These are phyloP conservation scores for Murina feae DNA, from an alignment of 2,113 vertebrate species.

Conservation along the genomic window DNA sequence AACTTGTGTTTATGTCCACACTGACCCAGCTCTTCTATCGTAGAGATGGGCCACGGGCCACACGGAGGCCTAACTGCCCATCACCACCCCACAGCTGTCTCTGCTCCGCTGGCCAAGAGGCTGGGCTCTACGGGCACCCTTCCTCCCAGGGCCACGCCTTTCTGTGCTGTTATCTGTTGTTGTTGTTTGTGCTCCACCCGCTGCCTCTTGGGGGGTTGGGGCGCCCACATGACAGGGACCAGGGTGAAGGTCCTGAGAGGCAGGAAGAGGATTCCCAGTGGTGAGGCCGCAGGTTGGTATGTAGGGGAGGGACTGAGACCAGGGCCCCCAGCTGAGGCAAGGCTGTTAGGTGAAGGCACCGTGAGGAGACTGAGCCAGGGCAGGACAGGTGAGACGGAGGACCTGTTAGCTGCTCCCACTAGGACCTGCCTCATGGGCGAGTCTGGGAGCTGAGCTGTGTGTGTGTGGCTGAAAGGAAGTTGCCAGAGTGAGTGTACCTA, in stretches of 20 bases:
- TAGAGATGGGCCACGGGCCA: neutral
- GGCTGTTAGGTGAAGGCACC: neutral
- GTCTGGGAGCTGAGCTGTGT: neutral
- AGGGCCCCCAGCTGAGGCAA: neutral
- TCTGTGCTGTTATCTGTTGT: neutral
- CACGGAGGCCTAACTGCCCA: neutral
- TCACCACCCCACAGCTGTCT: neutral
- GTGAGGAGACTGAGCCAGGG: neutral
- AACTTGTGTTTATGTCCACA: too few relatives aligned
- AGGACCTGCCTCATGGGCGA: neutral
- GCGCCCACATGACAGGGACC: neutral
- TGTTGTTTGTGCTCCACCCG: neutral
- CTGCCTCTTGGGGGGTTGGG: too few relatives aligned
- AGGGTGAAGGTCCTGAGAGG: neutral
- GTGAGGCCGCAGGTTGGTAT: neutral
- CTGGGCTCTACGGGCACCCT: fast-evolving
- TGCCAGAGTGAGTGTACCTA: fast-evolving
- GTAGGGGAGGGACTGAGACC: neutral
- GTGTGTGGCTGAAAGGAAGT: neutral
- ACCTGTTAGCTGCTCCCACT: too few relatives aligned
- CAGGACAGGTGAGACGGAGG: neutral
- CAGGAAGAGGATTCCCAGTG: neutral
- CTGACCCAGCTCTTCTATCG: fast-evolving
- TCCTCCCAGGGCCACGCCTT: too few relatives aligned
- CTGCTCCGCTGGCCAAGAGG: neutral